Conservation (phyloP, 2,113 vertebrate genomes). For the Todiramphus chloris region DNA sequence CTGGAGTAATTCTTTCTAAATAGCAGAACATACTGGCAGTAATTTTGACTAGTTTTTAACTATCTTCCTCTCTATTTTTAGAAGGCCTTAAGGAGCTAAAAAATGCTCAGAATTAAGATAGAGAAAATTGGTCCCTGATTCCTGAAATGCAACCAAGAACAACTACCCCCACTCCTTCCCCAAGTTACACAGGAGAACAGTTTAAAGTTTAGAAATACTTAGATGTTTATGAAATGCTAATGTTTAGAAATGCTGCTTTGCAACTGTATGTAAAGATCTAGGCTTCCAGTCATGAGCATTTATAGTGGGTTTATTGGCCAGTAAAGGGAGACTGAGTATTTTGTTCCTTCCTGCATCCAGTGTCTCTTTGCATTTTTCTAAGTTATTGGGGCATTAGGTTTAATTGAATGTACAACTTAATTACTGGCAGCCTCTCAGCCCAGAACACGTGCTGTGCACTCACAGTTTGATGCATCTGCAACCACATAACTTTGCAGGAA, state of each 20-base stretch:
- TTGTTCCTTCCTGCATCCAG: background rate
- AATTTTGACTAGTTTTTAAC: background rate
- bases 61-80: background rate
- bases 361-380: background rate
- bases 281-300: background rate
- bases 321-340: background rate
- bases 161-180: background rate
- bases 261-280: background rate
- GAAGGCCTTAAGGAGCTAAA: background rate
- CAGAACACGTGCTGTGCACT: background rate
- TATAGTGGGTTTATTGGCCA: slow-evolving; percentile 15
- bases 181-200: background rate
- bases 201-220: background rate
- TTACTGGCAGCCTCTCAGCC: background rate
- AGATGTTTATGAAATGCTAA: too few species aligned
- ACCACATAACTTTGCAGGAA: background rate
- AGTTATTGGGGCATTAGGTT: slow-evolving; percentile 3
- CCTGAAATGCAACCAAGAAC: background rate
- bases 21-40: background rate
- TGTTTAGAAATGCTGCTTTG: background rate
- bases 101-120: background rate
- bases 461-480: background rate
- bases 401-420: slow-evolving; percentile 16
- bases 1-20: background rate
- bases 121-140: background rate